phyloP scores from a whole-genome alignment of 1,140 invertebrate genomes.

The Coboldia fuscipes region DNA sequence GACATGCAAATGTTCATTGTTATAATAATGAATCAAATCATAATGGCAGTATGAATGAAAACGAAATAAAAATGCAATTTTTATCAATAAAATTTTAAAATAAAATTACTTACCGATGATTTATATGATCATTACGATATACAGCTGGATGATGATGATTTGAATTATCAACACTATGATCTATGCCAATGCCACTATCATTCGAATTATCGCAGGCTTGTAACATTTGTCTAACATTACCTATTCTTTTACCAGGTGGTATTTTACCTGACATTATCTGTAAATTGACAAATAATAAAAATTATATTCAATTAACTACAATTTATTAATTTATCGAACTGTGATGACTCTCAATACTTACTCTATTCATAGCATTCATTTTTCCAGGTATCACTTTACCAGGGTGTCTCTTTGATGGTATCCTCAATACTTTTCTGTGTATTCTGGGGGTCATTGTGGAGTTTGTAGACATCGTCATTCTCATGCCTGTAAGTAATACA shows the following conservation, averaged over 20 bases:
- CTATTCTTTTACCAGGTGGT: constrained; percentile 22
- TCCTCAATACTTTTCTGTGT: constrained; percentile 32
- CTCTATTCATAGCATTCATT: constrained; percentile 19
- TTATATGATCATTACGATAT: background rate
- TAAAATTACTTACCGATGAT: background rate
- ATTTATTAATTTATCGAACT: background rate
- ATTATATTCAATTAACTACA: background rate
- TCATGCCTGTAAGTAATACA: constrained; percentile 31
- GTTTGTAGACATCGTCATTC: constrained; percentile 43
- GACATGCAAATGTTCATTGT: no score
- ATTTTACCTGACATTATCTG: constrained; percentile 24
- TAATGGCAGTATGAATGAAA: no score
- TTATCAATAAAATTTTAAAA: no score
- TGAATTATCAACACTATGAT: constrained; percentile 26
- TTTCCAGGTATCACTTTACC: constrained; percentile 30
- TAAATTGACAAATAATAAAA: background rate
- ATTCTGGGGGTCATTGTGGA: constrained; percentile 35
- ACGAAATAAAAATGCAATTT: no score
- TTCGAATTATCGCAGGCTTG: constrained; percentile 56
- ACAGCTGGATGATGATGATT: background rate
- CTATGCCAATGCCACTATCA: constrained; percentile 60
- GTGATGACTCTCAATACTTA: constrained; percentile 8
- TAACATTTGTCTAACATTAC: constrained; percentile 14
- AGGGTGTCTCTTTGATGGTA: constrained; percentile 24
- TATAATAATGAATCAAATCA: no score